These are phyloP conservation scores for Junco hyemalis DNA, from an alignment of 2,113 vertebrate genomes.

Conservation along the genomic window DNA sequence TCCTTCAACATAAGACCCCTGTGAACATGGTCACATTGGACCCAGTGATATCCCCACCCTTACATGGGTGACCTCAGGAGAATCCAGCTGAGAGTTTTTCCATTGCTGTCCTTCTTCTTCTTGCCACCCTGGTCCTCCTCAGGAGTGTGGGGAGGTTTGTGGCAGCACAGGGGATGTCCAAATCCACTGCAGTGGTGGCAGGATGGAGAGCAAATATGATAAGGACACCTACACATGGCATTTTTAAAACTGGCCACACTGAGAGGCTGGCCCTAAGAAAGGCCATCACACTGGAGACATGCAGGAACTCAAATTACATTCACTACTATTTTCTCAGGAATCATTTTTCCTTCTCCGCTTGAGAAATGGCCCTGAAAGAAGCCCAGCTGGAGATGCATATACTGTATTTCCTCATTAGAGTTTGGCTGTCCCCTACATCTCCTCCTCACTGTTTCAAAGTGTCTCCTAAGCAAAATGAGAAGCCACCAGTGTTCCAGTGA, in stretches of 20 bases:
- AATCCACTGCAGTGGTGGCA: not conserved
- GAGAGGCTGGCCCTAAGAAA: not conserved
- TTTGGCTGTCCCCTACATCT: slow-evolving; percentile 6
- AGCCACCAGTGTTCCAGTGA: slow-evolving; percentile 24
- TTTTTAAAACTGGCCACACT: not conserved
- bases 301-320: not conserved
- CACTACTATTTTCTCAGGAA: not conserved
- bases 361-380: slow-evolving; percentile 31
- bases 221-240: fast-evolving
- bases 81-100: not conserved
- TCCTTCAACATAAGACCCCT: too few relatives aligned
- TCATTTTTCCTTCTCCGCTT: not conserved
- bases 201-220: not conserved
- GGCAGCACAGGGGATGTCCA: not conserved
- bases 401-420: slow-evolving; percentile 36
- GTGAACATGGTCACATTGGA: too few relatives aligned
- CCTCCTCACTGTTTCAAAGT: slow-evolving; percentile 1
- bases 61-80: not conserved
- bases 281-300: not conserved
- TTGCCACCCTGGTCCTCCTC: not conserved
- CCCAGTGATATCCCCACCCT: not conserved
- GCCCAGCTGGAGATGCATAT: slow-evolving; percentile 16
- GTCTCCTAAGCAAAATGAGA: slow-evolving; percentile 42
- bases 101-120: not conserved
- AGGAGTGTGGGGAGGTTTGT: not conserved